Conservation (phyloP, 2,888 invertebrate genomes). For the Lypha dubia region DNA sequence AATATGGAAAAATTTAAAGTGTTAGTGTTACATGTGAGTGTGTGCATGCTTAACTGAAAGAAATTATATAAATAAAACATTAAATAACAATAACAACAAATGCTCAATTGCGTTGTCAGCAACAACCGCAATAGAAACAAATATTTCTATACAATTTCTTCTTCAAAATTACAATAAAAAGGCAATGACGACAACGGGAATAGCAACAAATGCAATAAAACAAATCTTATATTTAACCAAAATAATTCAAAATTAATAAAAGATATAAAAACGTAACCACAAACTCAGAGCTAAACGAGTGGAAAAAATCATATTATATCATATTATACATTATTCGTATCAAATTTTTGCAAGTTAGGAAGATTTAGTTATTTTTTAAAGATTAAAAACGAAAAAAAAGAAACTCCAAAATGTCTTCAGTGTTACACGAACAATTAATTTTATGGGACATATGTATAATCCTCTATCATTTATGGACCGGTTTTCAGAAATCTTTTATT, state of each 20-base stretch:
- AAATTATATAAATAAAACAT: conserved; percentile 33
- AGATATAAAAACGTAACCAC: conserved; percentile 68
- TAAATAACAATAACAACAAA: conserved; percentile 53
- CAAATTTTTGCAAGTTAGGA: no score
- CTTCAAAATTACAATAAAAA: conserved; percentile 46
- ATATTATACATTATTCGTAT: no score
- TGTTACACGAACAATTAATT: no score
- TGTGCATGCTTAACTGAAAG: conserved; percentile 4
- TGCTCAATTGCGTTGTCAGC: conserved; percentile 47
- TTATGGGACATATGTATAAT: no score
- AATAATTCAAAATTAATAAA: conserved; percentile 69
- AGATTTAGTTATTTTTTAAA: no score
- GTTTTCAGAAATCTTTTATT: no score
- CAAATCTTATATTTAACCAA: conserved; percentile 47
- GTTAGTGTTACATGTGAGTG: not conserved
- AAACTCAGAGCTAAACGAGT: no score
- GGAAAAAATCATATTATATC: no score
- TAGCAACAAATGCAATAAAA: conserved; percentile 37
- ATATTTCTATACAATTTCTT: no score
- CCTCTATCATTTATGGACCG: no score
- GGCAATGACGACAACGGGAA: conserved; percentile 31
- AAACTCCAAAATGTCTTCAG: no score
- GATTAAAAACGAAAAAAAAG: no score
- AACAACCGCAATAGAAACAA: conserved; percentile 44
- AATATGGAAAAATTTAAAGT: conserved; percentile 33